Conservation (phyloP, 2,113 vertebrate genomes). For the Halcyon senegalensis region DNA sequence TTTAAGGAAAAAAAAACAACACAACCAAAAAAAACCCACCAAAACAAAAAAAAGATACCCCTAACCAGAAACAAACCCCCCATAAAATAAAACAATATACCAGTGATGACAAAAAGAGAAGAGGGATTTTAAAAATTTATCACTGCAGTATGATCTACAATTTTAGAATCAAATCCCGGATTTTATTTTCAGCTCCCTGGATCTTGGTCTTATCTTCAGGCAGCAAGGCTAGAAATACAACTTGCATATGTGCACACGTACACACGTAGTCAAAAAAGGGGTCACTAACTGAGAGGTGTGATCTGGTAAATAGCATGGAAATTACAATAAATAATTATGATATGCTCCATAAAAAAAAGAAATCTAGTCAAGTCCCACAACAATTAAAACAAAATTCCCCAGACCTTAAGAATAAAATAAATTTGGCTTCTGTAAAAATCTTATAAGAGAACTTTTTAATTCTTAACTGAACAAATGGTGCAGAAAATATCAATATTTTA, state of each 20-base stretch:
- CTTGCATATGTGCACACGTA: neutral
- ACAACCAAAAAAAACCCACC: neutral
- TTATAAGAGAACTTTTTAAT: neutral
- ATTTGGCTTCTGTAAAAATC: neutral
- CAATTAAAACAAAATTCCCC: neutral
- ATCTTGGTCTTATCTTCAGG: neutral
- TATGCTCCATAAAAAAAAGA: neutral
- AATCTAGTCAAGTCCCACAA: neutral
- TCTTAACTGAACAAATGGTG: neutral
- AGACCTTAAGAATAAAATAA: neutral
- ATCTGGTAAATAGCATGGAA: neutral
- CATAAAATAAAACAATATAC: neutral
- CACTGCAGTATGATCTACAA: neutral
- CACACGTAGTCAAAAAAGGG: neutral
- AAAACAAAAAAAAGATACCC: neutral
- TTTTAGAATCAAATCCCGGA: neutral
- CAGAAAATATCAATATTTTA: neutral
- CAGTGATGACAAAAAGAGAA: neutral
- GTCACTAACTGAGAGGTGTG: neutral
- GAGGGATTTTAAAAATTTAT: neutral
- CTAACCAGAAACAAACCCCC: neutral
- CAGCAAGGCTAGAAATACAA: neutral
- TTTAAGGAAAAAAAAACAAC: neutral
- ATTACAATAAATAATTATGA: neutral
- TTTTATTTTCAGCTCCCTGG: neutral